A percentile compares a stretch with the other conserved stretches of the same genome.
These are phyloP conservation scores for Mamestra brassicae DNA, from an alignment of 2,888 invertebrate genomes.

Conservation along the genomic window DNA sequence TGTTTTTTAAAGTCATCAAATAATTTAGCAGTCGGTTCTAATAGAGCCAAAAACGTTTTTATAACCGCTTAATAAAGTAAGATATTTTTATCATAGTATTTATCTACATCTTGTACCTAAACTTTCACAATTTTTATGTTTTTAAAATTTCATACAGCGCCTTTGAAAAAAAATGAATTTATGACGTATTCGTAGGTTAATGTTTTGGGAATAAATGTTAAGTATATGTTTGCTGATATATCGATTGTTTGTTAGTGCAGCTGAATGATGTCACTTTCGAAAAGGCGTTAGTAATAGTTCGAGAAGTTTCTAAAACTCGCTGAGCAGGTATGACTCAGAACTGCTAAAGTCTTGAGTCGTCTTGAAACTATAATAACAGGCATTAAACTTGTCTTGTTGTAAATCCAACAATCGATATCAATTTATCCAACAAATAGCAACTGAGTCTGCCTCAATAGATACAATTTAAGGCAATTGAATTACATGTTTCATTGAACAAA, in stretches of 20 bases:
- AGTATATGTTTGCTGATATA: conserved; percentile 23
- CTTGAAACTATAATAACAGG: conserved; percentile 29
- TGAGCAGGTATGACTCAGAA: conserved; percentile 17
- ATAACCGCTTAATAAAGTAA: conserved; percentile 64
- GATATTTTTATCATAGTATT: conserved; percentile 64
- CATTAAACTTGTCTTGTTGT: conserved; percentile 42
- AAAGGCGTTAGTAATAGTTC: conserved; percentile 9
- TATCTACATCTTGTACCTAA: conserved; percentile 66
- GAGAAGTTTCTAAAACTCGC: conserved; percentile 44
- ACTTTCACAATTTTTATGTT: conserved; percentile 43
- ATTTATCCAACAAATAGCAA: conserved; percentile 55
- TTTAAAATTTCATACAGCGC: conserved; percentile 46
- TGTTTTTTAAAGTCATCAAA: conserved; percentile 14
- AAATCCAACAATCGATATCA: conserved; percentile 51
- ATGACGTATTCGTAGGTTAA: conserved; percentile 40
- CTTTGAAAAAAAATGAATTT: conserved; percentile 48
- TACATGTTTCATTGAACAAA: conserved; percentile 56
- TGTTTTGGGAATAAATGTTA: conserved; percentile 42
- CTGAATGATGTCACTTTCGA: conserved; percentile 8
- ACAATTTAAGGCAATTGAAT: conserved; percentile 60
- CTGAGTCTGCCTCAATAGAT: conserved; percentile 43
- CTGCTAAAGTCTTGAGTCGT: conserved; percentile 29
- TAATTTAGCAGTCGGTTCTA: conserved; percentile 42
- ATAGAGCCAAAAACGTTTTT: conserved; percentile 51
- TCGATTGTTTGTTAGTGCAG: conserved; percentile 42